Evolutionary conservation across 2,113 vertebrate species (phyloP).

Genomic region (Ciconia boyciana): DNA sequence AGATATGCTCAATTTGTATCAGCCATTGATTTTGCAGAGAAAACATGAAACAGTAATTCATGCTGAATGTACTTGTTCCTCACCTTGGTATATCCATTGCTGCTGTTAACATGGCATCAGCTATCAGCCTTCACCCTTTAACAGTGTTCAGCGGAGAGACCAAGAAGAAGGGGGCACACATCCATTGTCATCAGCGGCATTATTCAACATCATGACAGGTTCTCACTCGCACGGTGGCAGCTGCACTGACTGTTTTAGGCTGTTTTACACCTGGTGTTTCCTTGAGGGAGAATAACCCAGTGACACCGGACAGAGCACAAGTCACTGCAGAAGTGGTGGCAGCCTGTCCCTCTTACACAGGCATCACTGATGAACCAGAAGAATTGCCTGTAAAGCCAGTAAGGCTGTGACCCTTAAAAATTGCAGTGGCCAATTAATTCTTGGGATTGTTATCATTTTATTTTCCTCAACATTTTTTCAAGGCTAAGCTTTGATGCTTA

Average conservation of each 20-base stretch:
- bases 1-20: not conserved
- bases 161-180: not conserved
- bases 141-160: not conserved
- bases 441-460: not conserved
- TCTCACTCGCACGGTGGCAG: not conserved
- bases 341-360: not conserved
- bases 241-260: not conserved
- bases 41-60: not conserved
- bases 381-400: not conserved
- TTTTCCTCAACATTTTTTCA: not conserved
- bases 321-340: not conserved
- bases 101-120: not conserved
- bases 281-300: slow-evolving; percentile 32
- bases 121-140: not conserved
- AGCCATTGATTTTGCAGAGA: not conserved
- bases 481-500: not conserved
- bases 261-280: slow-evolving; percentile 4
- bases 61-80: not conserved
- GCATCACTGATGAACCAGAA: not conserved
- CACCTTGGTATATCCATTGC: not conserved
- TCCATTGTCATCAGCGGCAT: not conserved
- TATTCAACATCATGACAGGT: slow-evolving; percentile 1
- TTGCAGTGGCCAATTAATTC: not conserved
- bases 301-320: not conserved
- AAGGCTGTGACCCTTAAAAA: not conserved